These are phyloP conservation scores for Zhengitettix transpicula DNA, from an alignment of 2,888 invertebrate species.

Conservation along the genomic window DNA sequence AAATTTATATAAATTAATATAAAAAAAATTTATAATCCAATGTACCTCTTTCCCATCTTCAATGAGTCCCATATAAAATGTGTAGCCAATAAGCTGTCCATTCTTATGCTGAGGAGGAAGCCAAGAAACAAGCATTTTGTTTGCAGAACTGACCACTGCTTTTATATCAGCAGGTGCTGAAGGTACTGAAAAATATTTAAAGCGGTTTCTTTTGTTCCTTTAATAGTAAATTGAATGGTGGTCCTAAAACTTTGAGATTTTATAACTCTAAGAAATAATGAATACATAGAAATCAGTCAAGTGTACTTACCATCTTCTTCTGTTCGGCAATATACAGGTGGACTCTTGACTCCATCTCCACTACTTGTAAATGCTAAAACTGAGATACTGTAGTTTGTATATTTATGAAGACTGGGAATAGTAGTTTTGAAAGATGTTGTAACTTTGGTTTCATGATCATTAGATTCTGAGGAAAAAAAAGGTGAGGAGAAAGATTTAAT, in stretches of 20 bases:
- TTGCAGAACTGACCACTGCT: conserved; percentile 69
- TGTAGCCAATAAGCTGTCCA: conserved; percentile 68
- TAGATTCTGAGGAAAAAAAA: conserved; percentile 25
- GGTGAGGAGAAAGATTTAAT: not conserved
- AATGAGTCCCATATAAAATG: conserved; percentile 64
- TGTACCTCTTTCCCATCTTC: conserved; percentile 54
- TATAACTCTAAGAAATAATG: too few relatives aligned
- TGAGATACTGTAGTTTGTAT: conserved; percentile 83
- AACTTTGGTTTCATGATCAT: conserved; percentile 35
- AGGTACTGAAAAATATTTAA: conserved; percentile 44
- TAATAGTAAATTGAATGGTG: too few relatives aligned
- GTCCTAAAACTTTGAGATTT: too few relatives aligned
- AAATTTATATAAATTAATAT: too few relatives aligned
- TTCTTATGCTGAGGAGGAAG: conserved; percentile 70
- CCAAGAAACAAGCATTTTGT: conserved; percentile 80
- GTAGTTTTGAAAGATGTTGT: conserved; percentile 51
- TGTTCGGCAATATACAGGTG: conserved; percentile 71
- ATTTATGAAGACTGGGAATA: conserved; percentile 61
- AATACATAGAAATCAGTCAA: not conserved
- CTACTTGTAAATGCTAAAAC: conserved; percentile 76
- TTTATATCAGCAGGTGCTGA: conserved; percentile 82
- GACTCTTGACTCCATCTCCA: conserved; percentile 76
- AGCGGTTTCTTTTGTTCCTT: not conserved
- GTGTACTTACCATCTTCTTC: conserved; percentile 63
- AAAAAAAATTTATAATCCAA: too few relatives aligned